Evolutionary conservation across 2,888 invertebrate species (phyloP), one percentile per base, ranked within the genome.

Genomic region (Chesias legatella): DNA sequence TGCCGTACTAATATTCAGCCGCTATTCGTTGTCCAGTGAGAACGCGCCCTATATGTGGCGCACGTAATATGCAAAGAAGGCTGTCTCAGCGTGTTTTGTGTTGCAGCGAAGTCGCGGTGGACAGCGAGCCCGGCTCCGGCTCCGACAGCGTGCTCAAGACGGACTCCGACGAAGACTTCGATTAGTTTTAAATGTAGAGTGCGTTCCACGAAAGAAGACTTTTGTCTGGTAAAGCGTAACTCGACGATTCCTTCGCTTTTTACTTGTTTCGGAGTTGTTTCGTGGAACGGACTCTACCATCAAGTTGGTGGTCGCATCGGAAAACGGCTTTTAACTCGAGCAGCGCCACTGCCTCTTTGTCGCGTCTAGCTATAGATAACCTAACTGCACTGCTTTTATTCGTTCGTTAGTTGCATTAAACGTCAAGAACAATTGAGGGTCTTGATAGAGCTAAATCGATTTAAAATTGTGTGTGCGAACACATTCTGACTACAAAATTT

Each of bases 121-220:
- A 88, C 70, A 88, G 89, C 63, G 88, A 88, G 36, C 60, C 73
- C 0, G 85, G 81, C 22, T 86, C 88, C 3, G 84, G 79, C n/a
- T 80, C 85, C 4, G 88, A 88, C 65, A 88, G 88, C 68, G 82
- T 83, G 17, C 67, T 88, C 53, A 82, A 80, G 58, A 86, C 89
- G 8, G 88, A 88, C 59, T 88, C 88, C 6, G 89, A 89, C 55
- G 89, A 88, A 51, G 88, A 88, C 61, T 88, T 84, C 48, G 88
- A 88, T 61, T 88, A 76, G 58, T 45, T 51, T 23, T 30, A 33
- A 34, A 38, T 2, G 13, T 17, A 17, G 13, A 17, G 13, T 17
- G 3, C 2, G 13, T 5, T 17, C 5, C 13, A 17, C 13, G 13
- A 17, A 17, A 17, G 2, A 5, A 17, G 13, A 5, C 13, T 17